Conservation (phyloP, 2,888 invertebrate species). For the Andrena hattorfiana region DNA sequence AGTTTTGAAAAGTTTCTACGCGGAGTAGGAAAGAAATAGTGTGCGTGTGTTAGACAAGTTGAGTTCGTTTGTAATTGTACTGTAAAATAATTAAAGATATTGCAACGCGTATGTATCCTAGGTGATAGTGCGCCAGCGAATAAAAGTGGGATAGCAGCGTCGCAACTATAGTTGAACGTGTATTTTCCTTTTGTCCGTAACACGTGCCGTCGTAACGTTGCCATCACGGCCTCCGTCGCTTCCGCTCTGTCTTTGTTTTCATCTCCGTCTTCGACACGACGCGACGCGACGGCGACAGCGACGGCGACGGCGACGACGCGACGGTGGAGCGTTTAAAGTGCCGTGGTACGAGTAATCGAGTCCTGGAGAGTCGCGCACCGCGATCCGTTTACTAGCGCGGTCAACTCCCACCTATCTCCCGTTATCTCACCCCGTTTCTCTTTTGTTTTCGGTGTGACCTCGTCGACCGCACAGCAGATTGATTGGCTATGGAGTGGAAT, state of each 20-base stretch:
- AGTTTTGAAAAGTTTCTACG: conserved; percentile 13
- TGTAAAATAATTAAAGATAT: too few species aligned
- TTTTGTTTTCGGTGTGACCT: conserved; percentile 46
- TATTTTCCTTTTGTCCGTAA: not conserved
- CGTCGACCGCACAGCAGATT: conserved; percentile 70
- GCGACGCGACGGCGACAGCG: too few species aligned
- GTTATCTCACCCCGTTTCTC: conserved; percentile 36
- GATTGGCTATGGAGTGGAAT: conserved; percentile 72
- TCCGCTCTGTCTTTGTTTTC: not conserved
- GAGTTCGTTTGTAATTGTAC: too few species aligned
- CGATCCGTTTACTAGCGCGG: conserved; percentile 55
- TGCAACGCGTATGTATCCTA: too few species aligned
- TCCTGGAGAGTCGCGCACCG: conserved; percentile 58
- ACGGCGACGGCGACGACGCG: conserved; percentile 55
- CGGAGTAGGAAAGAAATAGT: not conserved
- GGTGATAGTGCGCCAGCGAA: not conserved
- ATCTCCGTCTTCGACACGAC: conserved; percentile 47
- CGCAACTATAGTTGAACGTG: not conserved
- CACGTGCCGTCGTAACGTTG: conserved; percentile 15
- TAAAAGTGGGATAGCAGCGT: not conserved
- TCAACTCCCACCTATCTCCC: conserved; percentile 21
- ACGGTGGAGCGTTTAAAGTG: conserved; percentile 53
- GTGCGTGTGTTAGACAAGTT: too few species aligned
- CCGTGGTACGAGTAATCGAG: conserved; percentile 61
- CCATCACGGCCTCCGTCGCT: not conserved